Base-by-base conservation (phyloP, 2,113 vertebrate genomes). In the Amblyornis subalaris region DNA sequence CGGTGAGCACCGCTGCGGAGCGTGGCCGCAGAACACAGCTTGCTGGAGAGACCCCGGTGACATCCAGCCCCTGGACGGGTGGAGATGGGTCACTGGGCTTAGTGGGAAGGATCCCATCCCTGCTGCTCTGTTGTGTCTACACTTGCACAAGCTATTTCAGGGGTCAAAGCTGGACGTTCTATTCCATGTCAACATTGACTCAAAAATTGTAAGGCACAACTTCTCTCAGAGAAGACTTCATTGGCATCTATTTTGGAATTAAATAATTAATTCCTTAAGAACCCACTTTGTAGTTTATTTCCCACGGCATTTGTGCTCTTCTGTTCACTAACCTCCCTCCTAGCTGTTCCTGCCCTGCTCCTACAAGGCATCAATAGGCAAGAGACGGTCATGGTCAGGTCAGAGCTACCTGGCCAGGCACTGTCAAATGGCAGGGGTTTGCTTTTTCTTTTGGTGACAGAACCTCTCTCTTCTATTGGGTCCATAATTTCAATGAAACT, bases 141-240 rank as follows among this genome's bases (percentile, higher is more conserved):
- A 6, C 17, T 11, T 40, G 40, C 23, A 36, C 57, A 45, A 42
- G 19, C 25, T 42, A 5, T 22, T 45, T 55, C 83, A 44, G 3
- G 2, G 17, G 2, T 26, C 54, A 51, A 0, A 0, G 1, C 21
- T 44, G 17, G 24, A 31, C n/a, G 17, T 3, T 47, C 28, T 36
- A 12, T 44, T 78, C 82, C 77, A 42, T 1, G 2, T 6, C 66
- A 79, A 1, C 40, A n/a, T 55, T n/a, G 15, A 61, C 31, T 79
- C n/a, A 60, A 60, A 79, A 81, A 36, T 9, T 42, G 14, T 26
- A 67, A 87, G 69, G 24, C 13, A 10, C 12, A 12, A 22, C 35
- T 25, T 33, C 36, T 29, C 21, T 64, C 55, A 54, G 21, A 78
- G 10, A 36, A 53, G 5, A 55, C 21, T 53, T 65, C 1, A 29